phyloP scores from a whole-genome alignment of 2,113 vertebrate genomes.

The human (Homo sapiens) region DNA sequence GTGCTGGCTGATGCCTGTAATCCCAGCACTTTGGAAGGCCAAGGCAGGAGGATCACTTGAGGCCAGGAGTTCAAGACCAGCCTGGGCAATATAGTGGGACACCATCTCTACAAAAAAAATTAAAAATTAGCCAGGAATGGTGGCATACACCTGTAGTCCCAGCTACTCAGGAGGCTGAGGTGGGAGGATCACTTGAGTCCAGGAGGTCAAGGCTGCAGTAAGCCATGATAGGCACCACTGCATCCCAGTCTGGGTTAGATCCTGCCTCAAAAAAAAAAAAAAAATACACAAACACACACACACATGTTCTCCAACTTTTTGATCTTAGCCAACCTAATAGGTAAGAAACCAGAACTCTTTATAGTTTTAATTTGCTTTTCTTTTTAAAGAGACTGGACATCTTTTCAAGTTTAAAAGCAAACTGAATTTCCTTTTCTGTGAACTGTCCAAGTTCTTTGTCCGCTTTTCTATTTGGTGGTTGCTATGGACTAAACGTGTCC shows the following conservation, averaged over 20 bases:
- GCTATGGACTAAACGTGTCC: neutral
- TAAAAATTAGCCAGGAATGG: neutral
- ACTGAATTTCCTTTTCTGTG: slow-evolving; percentile 8
- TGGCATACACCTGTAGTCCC: neutral
- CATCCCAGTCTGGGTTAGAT: neutral
- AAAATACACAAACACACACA: too few relatives aligned
- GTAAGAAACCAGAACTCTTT: neutral
- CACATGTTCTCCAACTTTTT: neutral
- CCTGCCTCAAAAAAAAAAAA: neutral
- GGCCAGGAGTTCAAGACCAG: neutral
- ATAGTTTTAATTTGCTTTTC: neutral
- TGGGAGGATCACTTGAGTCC: neutral
- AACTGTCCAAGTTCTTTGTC: neutral
- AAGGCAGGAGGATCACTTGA: neutral
- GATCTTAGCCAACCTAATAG: neutral
- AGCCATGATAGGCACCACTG: neutral
- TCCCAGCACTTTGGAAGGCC: neutral
- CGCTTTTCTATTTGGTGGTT: neutral
- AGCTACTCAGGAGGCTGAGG: neutral
- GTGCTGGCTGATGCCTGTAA: neutral
- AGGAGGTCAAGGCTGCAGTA: neutral
- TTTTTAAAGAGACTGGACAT: neutral
- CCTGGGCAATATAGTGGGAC: neutral
- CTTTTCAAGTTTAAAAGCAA: slow-evolving; percentile 8
- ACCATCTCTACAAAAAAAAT: neutral